These are phyloP conservation scores for Pogonocherus hispidulus DNA, from an alignment of 2,888 invertebrate genomes.

Conservation along the genomic window DNA sequence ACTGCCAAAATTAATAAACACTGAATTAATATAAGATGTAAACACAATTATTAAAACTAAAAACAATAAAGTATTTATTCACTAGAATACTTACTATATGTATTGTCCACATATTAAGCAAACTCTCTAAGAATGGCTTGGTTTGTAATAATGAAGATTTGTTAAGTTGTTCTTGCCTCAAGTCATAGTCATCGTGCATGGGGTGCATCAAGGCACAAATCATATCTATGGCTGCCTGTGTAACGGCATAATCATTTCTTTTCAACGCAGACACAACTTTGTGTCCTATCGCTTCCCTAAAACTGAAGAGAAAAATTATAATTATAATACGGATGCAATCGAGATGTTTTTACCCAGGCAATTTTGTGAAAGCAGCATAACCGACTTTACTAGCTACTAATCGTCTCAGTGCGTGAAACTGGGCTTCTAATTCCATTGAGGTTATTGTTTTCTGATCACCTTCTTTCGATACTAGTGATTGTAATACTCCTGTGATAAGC, in stretches of 20 bases:
- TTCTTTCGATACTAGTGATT: conserved; percentile 83
- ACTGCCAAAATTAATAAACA: no score
- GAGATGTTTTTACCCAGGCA: conserved; percentile 84
- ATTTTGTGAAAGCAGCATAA: conserved; percentile 93
- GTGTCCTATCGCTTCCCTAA: conserved; percentile 94
- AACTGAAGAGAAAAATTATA: conserved; percentile 70
- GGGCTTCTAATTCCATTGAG: conserved; percentile 88
- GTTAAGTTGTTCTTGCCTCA: conserved; percentile 97
- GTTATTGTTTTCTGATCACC: conserved; percentile 74
- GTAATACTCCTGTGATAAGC: conserved; percentile 91
- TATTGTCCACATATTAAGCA: conserved; percentile 94
- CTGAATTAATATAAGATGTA: no score
- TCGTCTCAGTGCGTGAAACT: conserved; percentile 94
- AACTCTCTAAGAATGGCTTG: conserved; percentile 90
- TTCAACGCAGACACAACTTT: conserved; percentile 93
- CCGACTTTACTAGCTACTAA: conserved; percentile 98
- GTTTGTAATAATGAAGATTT: conserved; percentile 95
- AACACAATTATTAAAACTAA: background rate
- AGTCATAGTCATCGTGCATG: conserved; percentile 96
- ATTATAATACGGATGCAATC: no score
- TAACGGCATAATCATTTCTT: conserved; percentile 88
- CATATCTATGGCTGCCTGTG: conserved; percentile 97
- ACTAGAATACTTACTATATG: conserved; percentile 84
- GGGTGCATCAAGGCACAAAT: conserved; percentile 99
- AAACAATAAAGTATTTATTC: no score